phyloP scores from a whole-genome alignment of 2,797 vertebrate species.

The Channallabes apus region DNA sequence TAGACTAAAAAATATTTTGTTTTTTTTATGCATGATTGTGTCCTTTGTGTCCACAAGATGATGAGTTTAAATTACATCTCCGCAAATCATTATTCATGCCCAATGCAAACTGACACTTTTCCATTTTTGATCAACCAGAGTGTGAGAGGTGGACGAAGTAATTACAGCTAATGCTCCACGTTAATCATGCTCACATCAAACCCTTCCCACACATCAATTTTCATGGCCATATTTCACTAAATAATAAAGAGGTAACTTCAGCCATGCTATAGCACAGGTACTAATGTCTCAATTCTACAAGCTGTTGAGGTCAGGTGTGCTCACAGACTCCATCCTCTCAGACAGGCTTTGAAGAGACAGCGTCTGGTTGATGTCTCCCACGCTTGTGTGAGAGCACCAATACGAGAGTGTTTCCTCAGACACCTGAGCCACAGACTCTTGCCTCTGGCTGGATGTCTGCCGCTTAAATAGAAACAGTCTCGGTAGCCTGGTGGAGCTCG shows the following conservation, averaged over 20 bases:
- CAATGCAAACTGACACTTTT: constrained; percentile 7
- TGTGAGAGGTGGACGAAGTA: not conserved
- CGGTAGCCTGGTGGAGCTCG: constrained; percentile 62
- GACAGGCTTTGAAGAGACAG: constrained; percentile 62
- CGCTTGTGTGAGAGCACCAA: constrained; percentile 57
- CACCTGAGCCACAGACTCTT: constrained; percentile 51
- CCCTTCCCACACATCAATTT: not conserved
- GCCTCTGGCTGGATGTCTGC: constrained; percentile 53
- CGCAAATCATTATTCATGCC: constrained; percentile 25
- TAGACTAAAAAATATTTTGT: not conserved
- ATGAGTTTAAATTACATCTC: constrained; percentile 12
- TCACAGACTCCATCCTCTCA: constrained; percentile 42
- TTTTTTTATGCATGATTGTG: constrained; percentile 13
- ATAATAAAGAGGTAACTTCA: not conserved
- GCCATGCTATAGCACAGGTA: not conserved
- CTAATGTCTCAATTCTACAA: constrained; percentile 21
- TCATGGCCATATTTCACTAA: not conserved
- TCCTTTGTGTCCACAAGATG: constrained; percentile 3
- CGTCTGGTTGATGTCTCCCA: constrained; percentile 59
- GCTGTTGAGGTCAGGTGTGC: constrained; percentile 44
- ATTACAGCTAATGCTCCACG: not conserved
- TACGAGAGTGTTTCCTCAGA: constrained; percentile 55
- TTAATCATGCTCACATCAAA: constrained; percentile 32
- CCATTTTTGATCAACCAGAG: constrained; percentile 6
- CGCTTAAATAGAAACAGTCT: constrained; percentile 66